Evolutionary conservation across 2,888 invertebrate genomes (phyloP).

Genomic region (Lasioglossum morio): DNA sequence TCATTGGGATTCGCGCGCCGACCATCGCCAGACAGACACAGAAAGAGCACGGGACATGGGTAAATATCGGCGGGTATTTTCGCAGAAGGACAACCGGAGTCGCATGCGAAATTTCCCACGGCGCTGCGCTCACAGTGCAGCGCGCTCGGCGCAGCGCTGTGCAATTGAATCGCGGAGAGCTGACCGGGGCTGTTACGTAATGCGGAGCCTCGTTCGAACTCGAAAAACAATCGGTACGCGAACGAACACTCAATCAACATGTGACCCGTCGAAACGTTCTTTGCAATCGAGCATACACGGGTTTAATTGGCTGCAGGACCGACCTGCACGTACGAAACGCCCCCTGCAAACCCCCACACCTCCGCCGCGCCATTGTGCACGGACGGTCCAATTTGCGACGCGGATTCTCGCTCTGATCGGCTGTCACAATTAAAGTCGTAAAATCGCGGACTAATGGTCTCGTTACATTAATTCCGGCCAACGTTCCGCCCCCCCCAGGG

Average conservation of each 20-base stretch:
- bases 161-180: conserved; percentile 37
- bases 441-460: conserved; percentile 76
- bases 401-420: conserved; percentile 58
- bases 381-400: conserved; percentile 69
- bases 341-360: not conserved
- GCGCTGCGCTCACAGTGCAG: not conserved
- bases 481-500: not conserved
- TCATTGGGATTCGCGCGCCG: not conserved
- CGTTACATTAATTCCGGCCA: conserved; percentile 74
- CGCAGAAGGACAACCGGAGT: conserved; percentile 31
- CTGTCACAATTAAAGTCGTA: conserved; percentile 77
- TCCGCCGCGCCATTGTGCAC: conserved; percentile 50
- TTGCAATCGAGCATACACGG: conserved; percentile 53
- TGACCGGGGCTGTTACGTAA: conserved; percentile 36
- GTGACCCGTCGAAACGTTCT: conserved; percentile 55
- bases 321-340: conserved; percentile 60
- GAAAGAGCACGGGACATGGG: not conserved
- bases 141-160: not conserved
- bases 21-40: not conserved
- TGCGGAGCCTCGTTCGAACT: conserved; percentile 43
- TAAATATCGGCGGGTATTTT: conserved; percentile 30
- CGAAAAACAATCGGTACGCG: conserved; percentile 51
- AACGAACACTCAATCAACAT: conserved; percentile 55
- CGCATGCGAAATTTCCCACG: conserved; percentile 51
- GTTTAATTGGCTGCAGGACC: conserved; percentile 66